Evolutionary conservation across 2,888 invertebrate genomes (phyloP).

Genomic region (Microctonus brassicae): DNA sequence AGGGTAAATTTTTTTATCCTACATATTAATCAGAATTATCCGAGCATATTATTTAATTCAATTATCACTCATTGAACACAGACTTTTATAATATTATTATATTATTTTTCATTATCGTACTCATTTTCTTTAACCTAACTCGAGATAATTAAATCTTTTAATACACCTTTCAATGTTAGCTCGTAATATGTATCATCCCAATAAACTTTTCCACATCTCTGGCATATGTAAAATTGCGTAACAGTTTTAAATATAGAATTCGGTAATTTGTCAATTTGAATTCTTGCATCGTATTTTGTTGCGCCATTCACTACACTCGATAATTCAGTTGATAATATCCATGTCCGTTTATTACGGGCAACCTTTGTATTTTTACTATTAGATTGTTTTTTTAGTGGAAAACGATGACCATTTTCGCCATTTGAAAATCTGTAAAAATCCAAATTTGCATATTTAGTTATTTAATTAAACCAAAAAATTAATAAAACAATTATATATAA

Average conservation of each 20-base stretch:
- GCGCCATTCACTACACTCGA: constrained; percentile 68
- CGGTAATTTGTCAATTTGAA: constrained; percentile 73
- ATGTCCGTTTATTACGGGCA: constrained; percentile 48
- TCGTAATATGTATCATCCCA: constrained; percentile 75
- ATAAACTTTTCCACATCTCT: constrained; percentile 81
- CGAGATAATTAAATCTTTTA: constrained; percentile 49
- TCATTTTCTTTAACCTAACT: constrained; percentile 7
- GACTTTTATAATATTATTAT: not conserved
- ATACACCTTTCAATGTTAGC: constrained; percentile 42
- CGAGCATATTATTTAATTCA: not conserved
- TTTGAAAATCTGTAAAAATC: constrained; percentile 34
- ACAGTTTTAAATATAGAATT: constrained; percentile 68
- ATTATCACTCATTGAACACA: constrained; percentile 5
- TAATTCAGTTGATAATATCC: constrained; percentile 64
- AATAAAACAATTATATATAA: too few species aligned
- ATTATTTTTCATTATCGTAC: not conserved
- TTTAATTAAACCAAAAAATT: too few species aligned
- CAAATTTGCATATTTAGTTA: not conserved
- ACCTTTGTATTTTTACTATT: not conserved
- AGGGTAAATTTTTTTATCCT: not conserved
- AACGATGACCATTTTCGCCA: constrained; percentile 16
- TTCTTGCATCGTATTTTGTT: constrained; percentile 73
- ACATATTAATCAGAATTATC: not conserved
- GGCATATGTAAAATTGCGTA: constrained; percentile 78
- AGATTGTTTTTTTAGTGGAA: not conserved